Base-by-base conservation (phyloP, 2,113 vertebrate genomes). In the Phalacrocorax aristotelis region DNA sequence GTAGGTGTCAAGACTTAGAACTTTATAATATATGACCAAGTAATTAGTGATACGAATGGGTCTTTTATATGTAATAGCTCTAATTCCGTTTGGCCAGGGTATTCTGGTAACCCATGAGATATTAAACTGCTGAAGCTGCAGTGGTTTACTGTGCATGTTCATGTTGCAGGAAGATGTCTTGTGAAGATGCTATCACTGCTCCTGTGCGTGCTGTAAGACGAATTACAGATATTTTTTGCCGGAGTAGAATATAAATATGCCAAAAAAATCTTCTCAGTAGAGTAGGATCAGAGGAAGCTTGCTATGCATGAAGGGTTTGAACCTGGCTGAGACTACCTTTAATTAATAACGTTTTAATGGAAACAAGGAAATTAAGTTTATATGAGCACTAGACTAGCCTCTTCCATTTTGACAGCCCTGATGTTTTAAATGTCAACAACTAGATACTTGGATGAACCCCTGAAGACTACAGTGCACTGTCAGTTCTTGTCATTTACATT, bases 351-450 rank as follows among this genome's bases (percentile, higher is more conserved):
- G 75, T 91, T 57, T 82, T 89, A 89, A 87, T 17, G 61, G 61
- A 92, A 95, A 83, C 36, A 76, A 84, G 93, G 84, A 96, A 85
- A 91, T 91, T n/a, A 89, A 68, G 70, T 93, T 95, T 71, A 38
- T 83, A 8, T 84, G 74, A 95, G 81, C 84, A 61, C 40, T 87
- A 87, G 92, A 57, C 57, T 60, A 3, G 82, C 57, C 57, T 94
- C 38, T 93, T 76, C 82, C 78, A 48, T 93, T 82, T 69, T 89
- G 57, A 84, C 62, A 85, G 74, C 55, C 66, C 68, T 88, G 84
- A 48, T 83, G 40, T 86, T 87, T 80, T 90, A 93, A 94, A 93
- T 94, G 90, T 94, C 88, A 91, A 51, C 66, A 83, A 6, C 71
- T 70, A 81, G 87, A 57, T 80, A 92, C 78, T 76, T 82, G 83